Percentiles rank a stretch among this genome's conserved stretches.
phyloP scores from a whole-genome alignment of 2,888 invertebrate genomes.

The Penaeus monodon region DNA sequence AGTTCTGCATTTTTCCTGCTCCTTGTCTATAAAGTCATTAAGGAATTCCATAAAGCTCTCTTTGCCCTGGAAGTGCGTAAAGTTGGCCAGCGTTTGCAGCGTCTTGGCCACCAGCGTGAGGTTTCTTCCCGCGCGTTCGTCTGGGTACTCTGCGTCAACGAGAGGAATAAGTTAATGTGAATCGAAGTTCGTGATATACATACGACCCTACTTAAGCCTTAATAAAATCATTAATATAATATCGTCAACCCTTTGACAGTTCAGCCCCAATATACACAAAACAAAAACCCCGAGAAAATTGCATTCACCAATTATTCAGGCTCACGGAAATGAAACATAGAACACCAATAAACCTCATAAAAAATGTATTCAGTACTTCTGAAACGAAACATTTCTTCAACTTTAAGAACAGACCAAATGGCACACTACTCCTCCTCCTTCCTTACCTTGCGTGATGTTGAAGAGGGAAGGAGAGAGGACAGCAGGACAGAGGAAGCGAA shows the following conservation, averaged over 20 bases:
- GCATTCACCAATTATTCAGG: no score
- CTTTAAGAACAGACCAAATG: background rate
- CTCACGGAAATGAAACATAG: no score
- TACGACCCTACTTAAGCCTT: no score
- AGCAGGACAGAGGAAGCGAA: slow-evolving; percentile 89
- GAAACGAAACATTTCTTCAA: background rate
- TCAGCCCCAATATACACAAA: no score
- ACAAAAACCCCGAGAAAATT: no score
- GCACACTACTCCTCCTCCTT: no score
- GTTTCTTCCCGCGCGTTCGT: slow-evolving; percentile 89
- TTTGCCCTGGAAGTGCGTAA: slow-evolving; percentile 93
- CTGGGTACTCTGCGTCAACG: slow-evolving; percentile 80
- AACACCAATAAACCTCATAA: no score
- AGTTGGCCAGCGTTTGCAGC: slow-evolving; percentile 93
- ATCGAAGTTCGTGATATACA: no score
- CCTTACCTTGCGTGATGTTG: slow-evolving; percentile 81
- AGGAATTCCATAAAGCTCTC: slow-evolving; percentile 97
- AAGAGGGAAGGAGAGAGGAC: slow-evolving; percentile 93
- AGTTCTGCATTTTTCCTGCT: slow-evolving; percentile 87
- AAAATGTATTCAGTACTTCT: no score
- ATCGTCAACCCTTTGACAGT: no score
- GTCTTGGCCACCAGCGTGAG: slow-evolving; percentile 94
- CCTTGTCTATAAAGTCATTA: slow-evolving; percentile 88
- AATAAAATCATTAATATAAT: no score
- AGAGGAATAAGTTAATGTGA: no score